Base-by-base conservation (phyloP, 2,113 vertebrate species). In the Elachura formosa region DNA sequence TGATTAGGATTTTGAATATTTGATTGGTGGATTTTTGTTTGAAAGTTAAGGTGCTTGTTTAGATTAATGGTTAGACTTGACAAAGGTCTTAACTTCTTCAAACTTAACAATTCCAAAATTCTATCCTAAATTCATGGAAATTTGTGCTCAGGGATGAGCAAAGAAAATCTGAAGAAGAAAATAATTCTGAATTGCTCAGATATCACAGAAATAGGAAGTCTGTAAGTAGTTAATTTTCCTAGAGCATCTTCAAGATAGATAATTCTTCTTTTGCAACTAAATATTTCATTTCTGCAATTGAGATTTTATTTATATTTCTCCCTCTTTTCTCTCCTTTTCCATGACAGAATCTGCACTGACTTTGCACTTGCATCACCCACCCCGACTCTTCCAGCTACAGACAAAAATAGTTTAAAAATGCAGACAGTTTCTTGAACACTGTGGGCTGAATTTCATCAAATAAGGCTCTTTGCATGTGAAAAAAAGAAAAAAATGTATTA, bases 351-450 rank as follows among this genome's bases (percentile, higher is more conserved):
- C 33, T 38, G 54, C 41, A 21, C 61, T 79, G 72, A 72, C 21
- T 14, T n/a, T 46, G 24, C 64, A 87, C 63, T 94, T 90, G 41
- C 59, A 0, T 94, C 87, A 90, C 45, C 36, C 54, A 38, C 62
- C 51, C 14, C 2, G 2, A n/a, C 58, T 88, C 58, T 78, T 86
- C 61, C 84, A 84, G 78, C 0, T 9, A 79, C 48, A 94, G 89
- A 87, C 74, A 79, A 95, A 96, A 91, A 95, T 78, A 91, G 87
- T 82, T 91, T 26, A 94, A 94, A 93, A 89, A 90, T 87, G 90
- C 78, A 94, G 86, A 94, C 91, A 96, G 84, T 90, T 96, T 94
- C 62, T 85, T 82, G 87, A 96, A 90, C 87, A 80, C 75, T 48
- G 74, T 46, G 54, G 78, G 93, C 9, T 94, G 93, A 87, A 84